Evolutionary conservation across 2,888 invertebrate genomes (phyloP).

Genomic region (Platerodrilus igneus): DNA sequence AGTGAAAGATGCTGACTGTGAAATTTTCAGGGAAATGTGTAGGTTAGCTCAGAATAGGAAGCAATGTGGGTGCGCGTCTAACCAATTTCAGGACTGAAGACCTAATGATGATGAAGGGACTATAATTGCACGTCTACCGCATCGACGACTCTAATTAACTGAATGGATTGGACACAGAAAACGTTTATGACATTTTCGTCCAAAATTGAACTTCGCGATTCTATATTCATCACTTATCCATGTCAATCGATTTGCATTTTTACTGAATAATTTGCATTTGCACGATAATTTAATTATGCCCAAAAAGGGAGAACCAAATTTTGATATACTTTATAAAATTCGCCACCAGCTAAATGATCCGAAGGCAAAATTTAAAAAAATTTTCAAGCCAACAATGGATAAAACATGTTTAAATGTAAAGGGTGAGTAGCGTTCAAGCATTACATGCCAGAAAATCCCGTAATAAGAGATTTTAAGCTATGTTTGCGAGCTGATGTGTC

Average conservation of each 20-base stretch:
- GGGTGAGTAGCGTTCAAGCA: slow-evolving; percentile 22
- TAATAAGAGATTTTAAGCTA: slow-evolving; percentile 26
- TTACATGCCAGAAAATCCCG: slow-evolving; percentile 23
- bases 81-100: too few relatives aligned
- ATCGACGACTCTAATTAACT: too few relatives aligned
- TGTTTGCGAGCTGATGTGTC: slow-evolving; percentile 23
- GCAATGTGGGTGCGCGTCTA: too few relatives aligned
- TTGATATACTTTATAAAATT: slow-evolving; percentile 28
- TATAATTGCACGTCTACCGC: too few relatives aligned
- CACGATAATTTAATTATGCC: slow-evolving; percentile 24
- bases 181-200: too few relatives aligned
- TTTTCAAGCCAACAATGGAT: slow-evolving; percentile 14
- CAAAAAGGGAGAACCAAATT: slow-evolving; percentile 11
- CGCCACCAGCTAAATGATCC: slow-evolving; percentile 18
- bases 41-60: too few relatives aligned
- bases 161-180: too few relatives aligned
- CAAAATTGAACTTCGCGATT: slow-evolving; percentile 17
- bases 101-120: too few relatives aligned
- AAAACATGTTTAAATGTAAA: slow-evolving; percentile 25
- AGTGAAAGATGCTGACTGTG: too few relatives aligned
- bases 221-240: too few relatives aligned
- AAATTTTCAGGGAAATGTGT: too few relatives aligned
- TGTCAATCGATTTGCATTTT: slow-evolving; percentile 23
- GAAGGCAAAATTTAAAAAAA: slow-evolving; percentile 12
- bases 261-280: slow-evolving; percentile 23